Evolutionary conservation across 1,140 invertebrate species (phyloP).

Genomic region (Fopius arisanus): DNA sequence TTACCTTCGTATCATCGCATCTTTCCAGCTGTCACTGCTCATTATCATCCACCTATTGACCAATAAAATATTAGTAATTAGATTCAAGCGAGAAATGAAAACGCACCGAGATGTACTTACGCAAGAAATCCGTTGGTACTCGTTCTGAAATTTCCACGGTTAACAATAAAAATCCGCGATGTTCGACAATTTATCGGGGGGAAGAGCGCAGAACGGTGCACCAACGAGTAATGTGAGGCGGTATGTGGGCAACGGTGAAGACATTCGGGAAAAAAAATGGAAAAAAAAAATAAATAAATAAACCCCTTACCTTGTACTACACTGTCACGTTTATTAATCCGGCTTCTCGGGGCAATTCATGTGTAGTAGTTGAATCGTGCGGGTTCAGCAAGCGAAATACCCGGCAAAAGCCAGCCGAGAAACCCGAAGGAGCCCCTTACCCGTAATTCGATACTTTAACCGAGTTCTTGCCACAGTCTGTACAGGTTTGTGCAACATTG

Average conservation of each 20-base stretch:
- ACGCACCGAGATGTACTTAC: no score
- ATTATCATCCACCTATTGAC: background rate
- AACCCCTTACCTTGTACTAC: constrained; percentile 3
- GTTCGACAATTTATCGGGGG: background rate
- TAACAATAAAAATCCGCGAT: background rate
- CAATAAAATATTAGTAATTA: no score
- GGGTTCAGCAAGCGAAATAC: background rate
- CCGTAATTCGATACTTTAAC: constrained; percentile 35
- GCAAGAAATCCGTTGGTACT: no score
- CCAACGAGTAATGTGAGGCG: background rate
- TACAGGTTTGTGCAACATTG: constrained; percentile 51
- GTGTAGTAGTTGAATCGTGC: background rate
- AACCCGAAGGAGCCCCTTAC: background rate
- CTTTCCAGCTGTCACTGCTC: background rate
- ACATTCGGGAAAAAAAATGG: background rate
- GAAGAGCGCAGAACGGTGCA: background rate
- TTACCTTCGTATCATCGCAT: background rate
- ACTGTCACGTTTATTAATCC: constrained; percentile 1
- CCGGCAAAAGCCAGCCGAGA: background rate
- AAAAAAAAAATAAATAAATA: background rate
- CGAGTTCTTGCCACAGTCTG: constrained; percentile 38
- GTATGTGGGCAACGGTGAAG: background rate
- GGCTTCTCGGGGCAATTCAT: background rate
- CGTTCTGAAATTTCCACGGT: no score
- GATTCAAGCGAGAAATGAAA: no score